These are phyloP conservation scores for Crocodylus rhombifer DNA, from an alignment of 2,797 vertebrate species.

Conservation along the genomic window DNA sequence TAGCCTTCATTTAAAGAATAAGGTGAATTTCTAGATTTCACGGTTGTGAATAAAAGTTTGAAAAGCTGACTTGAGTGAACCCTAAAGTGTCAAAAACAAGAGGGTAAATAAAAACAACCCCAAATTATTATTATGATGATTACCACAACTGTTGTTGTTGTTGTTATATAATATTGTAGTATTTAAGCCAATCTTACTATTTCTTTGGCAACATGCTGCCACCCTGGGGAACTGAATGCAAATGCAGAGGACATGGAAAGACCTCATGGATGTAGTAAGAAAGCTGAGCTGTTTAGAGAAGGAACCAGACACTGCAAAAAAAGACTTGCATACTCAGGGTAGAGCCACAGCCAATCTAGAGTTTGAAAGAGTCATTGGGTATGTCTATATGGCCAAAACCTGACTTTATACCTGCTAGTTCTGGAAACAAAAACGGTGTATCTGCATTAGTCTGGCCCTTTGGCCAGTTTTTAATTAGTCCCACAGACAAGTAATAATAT, in stretches of 20 bases:
- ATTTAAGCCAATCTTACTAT: neutral
- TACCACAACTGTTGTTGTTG: neutral
- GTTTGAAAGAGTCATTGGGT: neutral
- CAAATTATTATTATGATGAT: neutral
- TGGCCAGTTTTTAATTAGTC: too few relatives aligned
- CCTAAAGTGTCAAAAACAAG: neutral
- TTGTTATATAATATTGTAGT: neutral
- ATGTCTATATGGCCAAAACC: too few relatives aligned
- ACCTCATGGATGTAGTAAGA: neutral
- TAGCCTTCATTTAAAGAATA: neutral
- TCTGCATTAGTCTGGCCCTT: too few relatives aligned
- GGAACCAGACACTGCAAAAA: neutral
- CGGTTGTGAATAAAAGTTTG: neutral
- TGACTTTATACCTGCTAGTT: too few relatives aligned
- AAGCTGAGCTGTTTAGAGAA: neutral
- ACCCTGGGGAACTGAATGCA: neutral
- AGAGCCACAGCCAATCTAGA: neutral
- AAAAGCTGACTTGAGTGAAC: neutral
- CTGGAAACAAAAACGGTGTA: too few relatives aligned
- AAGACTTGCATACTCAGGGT: neutral
- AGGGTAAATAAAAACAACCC: neutral
- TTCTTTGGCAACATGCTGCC: neutral
- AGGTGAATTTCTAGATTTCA: neutral
- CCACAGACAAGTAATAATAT: neutral
- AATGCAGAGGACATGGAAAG: neutral